Base-by-base conservation (phyloP, 2,888 invertebrate genomes). In the Megaustenia siamemsis region DNA sequence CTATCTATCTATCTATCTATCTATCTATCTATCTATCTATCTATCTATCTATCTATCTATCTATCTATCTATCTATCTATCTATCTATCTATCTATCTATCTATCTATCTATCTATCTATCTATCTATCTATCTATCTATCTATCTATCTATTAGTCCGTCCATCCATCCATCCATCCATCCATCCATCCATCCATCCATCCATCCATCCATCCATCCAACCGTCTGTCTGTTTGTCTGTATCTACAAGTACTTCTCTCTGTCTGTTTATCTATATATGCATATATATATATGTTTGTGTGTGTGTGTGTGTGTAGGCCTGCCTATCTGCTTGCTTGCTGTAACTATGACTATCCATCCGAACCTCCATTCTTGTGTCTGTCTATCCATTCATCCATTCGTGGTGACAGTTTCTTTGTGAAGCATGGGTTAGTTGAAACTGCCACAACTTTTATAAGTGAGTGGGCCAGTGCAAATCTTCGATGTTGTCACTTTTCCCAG, bases 211-310 rank as follows among this genome's bases (percentile, higher is more conserved):
- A 28, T 63, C 63, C 28, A 28, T 63, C 63, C 28, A 28, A 28
- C 63, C 28, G 63, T 63, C 63, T 63, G 63, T 63, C 63, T 63
- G 63, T 63, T 28, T 63, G 63, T 63, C 63, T 63, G 63, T 56
- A 6, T 18, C 56, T 18, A 56, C 24, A 56, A 56, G 24, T 56
- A 24, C 24, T 6, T 45, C 45, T 12, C 8, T 12, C 6, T 45
- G 12, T 45, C 45, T 45, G 8, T 45, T 12, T 6, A 45, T 45
- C 6, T 12, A 45, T 12, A 6, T 45, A 45, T 45, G 45, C 12
- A 45, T 45, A 6, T 45, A 12, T 45, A 6, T 45, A 45, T 12
- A 6, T 45, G 45, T n/a, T n/a, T n/a, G n/a, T n/a, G n/a, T n/a
- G n/a, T n/a, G n/a, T n/a, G n/a, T n/a, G n/a, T n/a, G n/a, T n/a